Evolutionary conservation across 1,140 invertebrate genomes (phyloP).

Genomic region (Zaprionus kolodkinae): DNA sequence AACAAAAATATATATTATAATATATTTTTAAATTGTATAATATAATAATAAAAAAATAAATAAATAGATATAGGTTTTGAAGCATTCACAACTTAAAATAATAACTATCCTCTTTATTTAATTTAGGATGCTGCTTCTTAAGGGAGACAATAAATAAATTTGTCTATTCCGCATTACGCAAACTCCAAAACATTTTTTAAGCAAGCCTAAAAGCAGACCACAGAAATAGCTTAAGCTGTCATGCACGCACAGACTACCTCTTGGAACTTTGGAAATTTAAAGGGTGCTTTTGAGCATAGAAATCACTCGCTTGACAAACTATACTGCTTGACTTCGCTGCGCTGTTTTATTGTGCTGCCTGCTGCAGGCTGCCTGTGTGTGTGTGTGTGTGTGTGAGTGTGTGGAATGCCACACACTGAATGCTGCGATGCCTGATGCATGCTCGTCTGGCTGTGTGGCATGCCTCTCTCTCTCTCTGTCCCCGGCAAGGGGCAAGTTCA

Average conservation of each 20-base stretch:
- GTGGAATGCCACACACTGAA: conserved; percentile 70
- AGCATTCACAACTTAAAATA: too few relatives aligned
- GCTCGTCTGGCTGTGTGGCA: conserved; percentile 38
- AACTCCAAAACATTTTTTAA: not conserved
- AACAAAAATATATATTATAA: too few relatives aligned
- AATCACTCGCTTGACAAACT: conserved; percentile 68
- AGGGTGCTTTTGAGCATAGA: conserved; percentile 28
- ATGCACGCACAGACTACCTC: not conserved
- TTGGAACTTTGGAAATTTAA: not conserved
- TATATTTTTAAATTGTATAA: too few relatives aligned
- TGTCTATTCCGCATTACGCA: not conserved
- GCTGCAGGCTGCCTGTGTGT: conserved; percentile 44
- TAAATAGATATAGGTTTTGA: too few relatives aligned
- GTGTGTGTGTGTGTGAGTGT: conserved; percentile 74
- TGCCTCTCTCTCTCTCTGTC: not conserved
- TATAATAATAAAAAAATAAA: too few relatives aligned
- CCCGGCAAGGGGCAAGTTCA: conserved; percentile 47
- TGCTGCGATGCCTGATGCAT: conserved; percentile 74
- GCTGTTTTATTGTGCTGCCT: conserved; percentile 38
- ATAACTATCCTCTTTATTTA: too few relatives aligned
- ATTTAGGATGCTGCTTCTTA: not conserved
- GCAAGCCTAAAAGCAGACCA: not conserved
- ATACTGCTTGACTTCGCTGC: conserved; percentile 24
- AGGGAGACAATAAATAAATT: not conserved
- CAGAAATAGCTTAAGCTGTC: not conserved